Conservation (phyloP, 2,797 vertebrate genomes). For the Pristis pectinata region DNA sequence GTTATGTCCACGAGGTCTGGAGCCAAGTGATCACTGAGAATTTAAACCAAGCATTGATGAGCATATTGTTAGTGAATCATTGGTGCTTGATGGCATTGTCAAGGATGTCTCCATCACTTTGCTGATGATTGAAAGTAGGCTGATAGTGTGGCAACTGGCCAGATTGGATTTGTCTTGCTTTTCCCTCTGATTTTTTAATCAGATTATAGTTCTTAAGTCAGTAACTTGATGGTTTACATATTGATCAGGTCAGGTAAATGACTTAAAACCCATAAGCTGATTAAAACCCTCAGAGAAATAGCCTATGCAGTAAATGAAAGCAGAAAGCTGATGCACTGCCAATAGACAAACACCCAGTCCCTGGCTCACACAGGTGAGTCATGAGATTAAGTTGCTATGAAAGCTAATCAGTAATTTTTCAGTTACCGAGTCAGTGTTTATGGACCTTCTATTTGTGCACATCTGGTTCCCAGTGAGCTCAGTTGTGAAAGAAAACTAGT, state of each 20-base stretch:
- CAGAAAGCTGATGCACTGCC: background rate
- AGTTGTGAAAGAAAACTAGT: slow-evolving; percentile 4
- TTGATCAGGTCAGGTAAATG: slow-evolving; percentile 13
- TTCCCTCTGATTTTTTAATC: background rate
- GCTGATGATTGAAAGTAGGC: too few relatives aligned
- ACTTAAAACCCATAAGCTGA: background rate
- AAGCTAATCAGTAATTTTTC: background rate
- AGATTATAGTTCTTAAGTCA: background rate
- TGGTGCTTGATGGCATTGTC: too few relatives aligned
- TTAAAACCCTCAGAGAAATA: background rate
- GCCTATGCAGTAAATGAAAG: background rate
- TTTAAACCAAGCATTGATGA: too few relatives aligned
- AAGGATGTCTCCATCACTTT: too few relatives aligned
- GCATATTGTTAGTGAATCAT: too few relatives aligned
- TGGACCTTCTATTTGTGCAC: background rate
- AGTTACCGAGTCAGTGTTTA: slow-evolving; percentile 8
- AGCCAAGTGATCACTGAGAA: too few relatives aligned
- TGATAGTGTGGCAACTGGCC: too few relatives aligned
- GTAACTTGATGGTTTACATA: background rate
- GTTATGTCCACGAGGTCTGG: too few relatives aligned
- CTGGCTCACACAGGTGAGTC: background rate
- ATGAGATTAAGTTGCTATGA: background rate
- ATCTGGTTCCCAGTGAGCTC: background rate
- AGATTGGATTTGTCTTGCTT: too few relatives aligned
- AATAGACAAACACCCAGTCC: background rate